Evolutionary conservation across 2,797 vertebrate species (phyloP), one percentile per base, ranked within the genome.

Genomic region (Eidolon dupreanum): DNA sequence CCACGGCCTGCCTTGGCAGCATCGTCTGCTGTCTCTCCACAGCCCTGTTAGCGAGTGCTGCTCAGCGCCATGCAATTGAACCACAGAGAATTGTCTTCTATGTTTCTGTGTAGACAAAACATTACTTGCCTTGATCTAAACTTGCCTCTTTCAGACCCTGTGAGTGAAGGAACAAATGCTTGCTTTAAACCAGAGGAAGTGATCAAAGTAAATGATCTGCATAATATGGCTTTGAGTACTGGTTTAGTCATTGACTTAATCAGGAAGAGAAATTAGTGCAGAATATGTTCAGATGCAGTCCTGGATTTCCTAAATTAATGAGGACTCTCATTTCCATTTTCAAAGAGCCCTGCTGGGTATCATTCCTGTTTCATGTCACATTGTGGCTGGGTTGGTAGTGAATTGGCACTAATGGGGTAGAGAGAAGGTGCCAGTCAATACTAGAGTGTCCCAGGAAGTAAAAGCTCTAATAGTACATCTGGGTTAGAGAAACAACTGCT

Each of bases 211-310:
- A 93, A 96, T 94, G 65, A 57, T 22, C 83, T 75, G 74, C 74
- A 46, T 96, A 92, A 81, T 68, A 75, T 49, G 65, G n/a, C 16
- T 31, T 1, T 66, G 93, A 90, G 65, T 36, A 31, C 59, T 89
- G 73, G 59, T 81, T 95, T 95, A 96, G 83, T 91, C 87, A 71
- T 36, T 91, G 93, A 81, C 73, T 88, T 96, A 94, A 97, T 95
- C 46, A 75, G 85, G 63, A 33, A 79, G 74, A 78, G 77, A 87
- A 93, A 90, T 95, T 63, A 90, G 82, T 88, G 10, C 15, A 43
- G 84, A 95, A 75, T 82, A 63, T 75, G 20, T 78, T 90, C 70
- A 81, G 68, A 59, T 20, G 65, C 59, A 85, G 41, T 82, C 59
- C 78, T 87, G 88, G 36, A 73, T 85, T 94, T 95, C 95, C 93